Evolutionary conservation across 2,113 vertebrate genomes (phyloP), one percentile per base, ranked within the genome.

Genomic region (Podilymbus podiceps): DNA sequence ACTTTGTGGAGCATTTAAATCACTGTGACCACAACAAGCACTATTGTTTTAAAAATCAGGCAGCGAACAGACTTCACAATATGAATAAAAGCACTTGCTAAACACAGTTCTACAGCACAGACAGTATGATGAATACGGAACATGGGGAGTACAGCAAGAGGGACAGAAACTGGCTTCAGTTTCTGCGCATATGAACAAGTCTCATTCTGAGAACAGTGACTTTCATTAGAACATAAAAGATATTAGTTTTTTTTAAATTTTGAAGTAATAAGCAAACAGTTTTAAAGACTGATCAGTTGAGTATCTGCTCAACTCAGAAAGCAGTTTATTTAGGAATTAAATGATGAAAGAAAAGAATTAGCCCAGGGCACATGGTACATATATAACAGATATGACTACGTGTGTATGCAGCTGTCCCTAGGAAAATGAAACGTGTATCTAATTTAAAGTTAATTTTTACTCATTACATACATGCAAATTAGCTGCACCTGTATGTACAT

Each of bases 171-270:
- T 35, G 56, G 31, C 85, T 59, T 35, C 42, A 40, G 91, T 44
- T 96, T 71, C 49, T 53, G 82, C 69, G 75, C 13, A 0, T 15
- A 80, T 64, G 77, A 85, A 87, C 58, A 30, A 87, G 85, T 74
- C 95, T 96, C 97, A 98, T 98, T 98, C 97, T 98, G 97, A 98
- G 97, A 98, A 74, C 97, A 98, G 98, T 4, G 9, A 53, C 95
- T 96, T 97, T 8, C 75, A 46, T 68, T 38, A 30, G 72, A 63
- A 88, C 35, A 15, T 22, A n/a, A 69, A 31, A 56, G 11, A 8
- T 6, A 77, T 22, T 67, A 22, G 50, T 63, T 63, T 90, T 38
- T 9, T 90, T 38, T 9, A 35, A 90, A 16, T 24, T 35, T 35
- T 46, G 12, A 72, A 92, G 46, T 60, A 89, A 28, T 50, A 81